phyloP scores from a whole-genome alignment of 1,140 invertebrate genomes.

The Zaprionus inermis region DNA sequence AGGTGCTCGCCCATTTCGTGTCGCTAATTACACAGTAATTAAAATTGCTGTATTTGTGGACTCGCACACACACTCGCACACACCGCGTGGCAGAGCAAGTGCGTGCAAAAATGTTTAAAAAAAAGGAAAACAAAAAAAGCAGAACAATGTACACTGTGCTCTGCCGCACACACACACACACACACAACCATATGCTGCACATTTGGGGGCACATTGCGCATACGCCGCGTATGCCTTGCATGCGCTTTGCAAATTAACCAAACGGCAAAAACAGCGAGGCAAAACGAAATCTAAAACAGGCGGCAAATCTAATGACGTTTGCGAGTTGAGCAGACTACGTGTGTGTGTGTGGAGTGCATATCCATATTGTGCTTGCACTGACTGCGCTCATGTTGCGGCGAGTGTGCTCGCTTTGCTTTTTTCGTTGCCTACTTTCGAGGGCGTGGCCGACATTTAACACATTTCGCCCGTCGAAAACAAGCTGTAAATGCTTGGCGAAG shows the following conservation, averaged over 20 bases:
- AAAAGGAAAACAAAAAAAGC: slow-evolving; percentile 20
- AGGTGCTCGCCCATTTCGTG: slow-evolving; percentile 56
- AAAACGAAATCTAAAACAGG: slow-evolving; percentile 36
- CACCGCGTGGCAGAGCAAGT: slow-evolving; percentile 34
- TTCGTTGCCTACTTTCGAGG: slow-evolving; percentile 26
- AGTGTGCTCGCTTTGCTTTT: slow-evolving; percentile 12
- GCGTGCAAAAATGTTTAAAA: slow-evolving; percentile 75
- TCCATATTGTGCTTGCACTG: not conserved
- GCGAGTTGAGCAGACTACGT: not conserved
- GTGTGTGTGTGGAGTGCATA: not conserved
- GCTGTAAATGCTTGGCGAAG: slow-evolving; percentile 61
- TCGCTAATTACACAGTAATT: slow-evolving; percentile 82
- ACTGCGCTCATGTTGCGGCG: slow-evolving; percentile 6
- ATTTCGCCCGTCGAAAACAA: slow-evolving; percentile 73
- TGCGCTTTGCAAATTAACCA: slow-evolving; percentile 73
- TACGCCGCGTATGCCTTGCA: slow-evolving; percentile 70
- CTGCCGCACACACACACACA: slow-evolving; percentile 7
- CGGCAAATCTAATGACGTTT: slow-evolving; percentile 46
- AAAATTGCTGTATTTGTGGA: slow-evolving; percentile 74
- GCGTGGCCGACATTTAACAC: slow-evolving; percentile 75
- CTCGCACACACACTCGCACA: slow-evolving; percentile 33
- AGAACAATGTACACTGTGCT: slow-evolving; percentile 34
- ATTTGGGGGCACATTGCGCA: slow-evolving; percentile 56
- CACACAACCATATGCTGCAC: slow-evolving; percentile 17
- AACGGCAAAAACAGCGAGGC: slow-evolving; percentile 41